Base-by-base conservation (phyloP, 2,113 vertebrate species). In the Acrocephalus kingi region DNA sequence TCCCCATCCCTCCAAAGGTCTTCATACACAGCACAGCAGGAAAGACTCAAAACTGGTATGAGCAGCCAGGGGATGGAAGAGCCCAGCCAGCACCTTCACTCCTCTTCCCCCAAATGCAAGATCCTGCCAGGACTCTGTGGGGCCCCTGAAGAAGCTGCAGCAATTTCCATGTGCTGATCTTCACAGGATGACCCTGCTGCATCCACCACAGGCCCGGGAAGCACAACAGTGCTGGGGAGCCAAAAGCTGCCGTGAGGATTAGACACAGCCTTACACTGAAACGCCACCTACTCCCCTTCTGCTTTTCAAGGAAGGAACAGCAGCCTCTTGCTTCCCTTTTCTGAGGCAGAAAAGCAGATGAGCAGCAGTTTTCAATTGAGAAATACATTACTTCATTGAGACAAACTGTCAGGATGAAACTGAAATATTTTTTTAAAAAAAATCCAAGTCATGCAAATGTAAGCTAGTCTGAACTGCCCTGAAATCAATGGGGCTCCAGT, bases 301-400 rank as follows among this genome's bases (percentile, higher is more conserved):
- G 52, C 68, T 33, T 62, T 76, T 62, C 62, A 59, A 91, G 76
- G 80, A 87, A 69, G 46, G 33, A 96, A 93, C 58, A 45, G 84
- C 56, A 71, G 82, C 15, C 2, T 76, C 62, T 58, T 81, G 69
- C 89, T 97, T 97, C 93, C 84, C 35, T 81, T 59, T 97, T 86
- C 83, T 77, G 83, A 39, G 52, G 92, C 33, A 94, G 55, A 71
- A 94, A 90, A 96, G 93, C 46, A 16, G 90, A 95, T 48, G 33
- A 92, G 33, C 64, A 92, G 90, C 51, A 90, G 80, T 92, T 95
- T 92, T 89, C 68, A 72, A 49, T 2, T 90, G 80, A 89, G 85
- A 90, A 89, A 81, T 13, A n/a, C 8, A 63, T 64, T 64, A 67
- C 27, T 89, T 78, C 80, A 95, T 94, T 97, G 68, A 96, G 83